Base-by-base conservation (phyloP, 2,113 vertebrate species). In the Suricata suricatta region DNA sequence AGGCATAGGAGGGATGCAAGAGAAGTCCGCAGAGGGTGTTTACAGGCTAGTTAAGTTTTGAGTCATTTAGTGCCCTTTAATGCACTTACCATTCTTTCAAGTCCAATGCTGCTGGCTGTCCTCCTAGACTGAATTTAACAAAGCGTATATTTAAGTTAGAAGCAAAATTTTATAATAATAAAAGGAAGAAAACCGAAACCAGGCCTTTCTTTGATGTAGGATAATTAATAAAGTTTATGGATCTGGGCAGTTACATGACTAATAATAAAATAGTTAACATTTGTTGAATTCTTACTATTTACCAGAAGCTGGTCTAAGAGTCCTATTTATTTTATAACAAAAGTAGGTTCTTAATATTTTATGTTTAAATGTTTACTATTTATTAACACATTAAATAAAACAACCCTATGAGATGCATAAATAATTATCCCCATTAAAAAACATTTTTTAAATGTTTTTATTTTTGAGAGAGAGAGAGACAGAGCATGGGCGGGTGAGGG, bases 11-110 rank as follows among this genome's bases (percentile, higher is more conserved):
- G 23, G 17, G 16, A 16, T 23, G 68, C 77, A 68, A 21, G 76
- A 60, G 38, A 68, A 71, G 35, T 31, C 5, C 0, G 0, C 16
- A 0, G 16, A 14, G 19, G 41, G 21, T 44, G 35, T 9, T 79
- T 2, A 50, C 27, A 81, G 2, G 13, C 57, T 29, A 41, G 25
- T 47, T 50, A 31, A 12, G 66, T 21, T 33, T 52, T 90, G 21
- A 41, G 54, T 29, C 38, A 5, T 69, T 91, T 88, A 52, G 16
- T 83, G 82, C 64, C n/a, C 35, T 41, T 12, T 2, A 69, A 31
- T n/a, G 1, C 11, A 3, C 44, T 88, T 52, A 7, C n/a, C 29
- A 72, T 64, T 47, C 76, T 63, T 80, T 71, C 79, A 82, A 60
- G n/a, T 27, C n/a, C 52, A 13, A 41, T n/a, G 27, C 19, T 13